These are phyloP conservation scores for Boloria selene DNA, from an alignment of 2,888 invertebrate species.

Conservation along the genomic window DNA sequence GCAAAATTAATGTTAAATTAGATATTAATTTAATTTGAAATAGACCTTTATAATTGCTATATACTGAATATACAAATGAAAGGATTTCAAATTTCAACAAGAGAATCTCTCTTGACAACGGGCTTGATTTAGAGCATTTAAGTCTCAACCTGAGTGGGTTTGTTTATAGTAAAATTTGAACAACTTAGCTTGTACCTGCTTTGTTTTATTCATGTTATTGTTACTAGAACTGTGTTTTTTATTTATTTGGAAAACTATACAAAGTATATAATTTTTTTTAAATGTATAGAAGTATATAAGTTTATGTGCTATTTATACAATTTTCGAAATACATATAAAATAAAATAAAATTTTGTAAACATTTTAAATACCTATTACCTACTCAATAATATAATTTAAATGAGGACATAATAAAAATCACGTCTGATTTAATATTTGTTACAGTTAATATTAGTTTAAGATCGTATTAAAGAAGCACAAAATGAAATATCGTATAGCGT, in stretches of 20 bases:
- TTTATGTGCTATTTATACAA: no score
- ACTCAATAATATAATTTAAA: no score
- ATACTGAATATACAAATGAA: neutral
- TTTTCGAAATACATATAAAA: no score
- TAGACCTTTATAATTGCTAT: neutral
- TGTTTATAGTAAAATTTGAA: constrained; percentile 7
- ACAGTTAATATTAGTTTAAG: neutral
- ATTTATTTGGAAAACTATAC: neutral
- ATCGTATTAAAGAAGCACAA: constrained; percentile 8
- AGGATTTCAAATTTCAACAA: constrained; percentile 13
- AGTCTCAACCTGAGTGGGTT: constrained; percentile 12
- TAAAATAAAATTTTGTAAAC: no score
- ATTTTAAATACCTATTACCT: no score
- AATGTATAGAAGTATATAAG: no score
- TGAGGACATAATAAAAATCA: neutral
- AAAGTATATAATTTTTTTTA: neutral
- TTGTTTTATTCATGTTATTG: constrained; percentile 14
- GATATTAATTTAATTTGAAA: no score
- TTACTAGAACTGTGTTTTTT: neutral
- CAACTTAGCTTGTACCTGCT: constrained; percentile 11
- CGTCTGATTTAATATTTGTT: neutral
- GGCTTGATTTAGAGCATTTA: constrained; percentile 17
- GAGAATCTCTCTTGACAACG: constrained; percentile 6
- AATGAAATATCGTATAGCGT: constrained; percentile 10
- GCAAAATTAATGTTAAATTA: no score